A percentile compares a stretch with the other conserved stretches of the same genome.
phyloP scores from a whole-genome alignment of 2,113 vertebrate species.

The Ptilorrhoa leucosticta region DNA sequence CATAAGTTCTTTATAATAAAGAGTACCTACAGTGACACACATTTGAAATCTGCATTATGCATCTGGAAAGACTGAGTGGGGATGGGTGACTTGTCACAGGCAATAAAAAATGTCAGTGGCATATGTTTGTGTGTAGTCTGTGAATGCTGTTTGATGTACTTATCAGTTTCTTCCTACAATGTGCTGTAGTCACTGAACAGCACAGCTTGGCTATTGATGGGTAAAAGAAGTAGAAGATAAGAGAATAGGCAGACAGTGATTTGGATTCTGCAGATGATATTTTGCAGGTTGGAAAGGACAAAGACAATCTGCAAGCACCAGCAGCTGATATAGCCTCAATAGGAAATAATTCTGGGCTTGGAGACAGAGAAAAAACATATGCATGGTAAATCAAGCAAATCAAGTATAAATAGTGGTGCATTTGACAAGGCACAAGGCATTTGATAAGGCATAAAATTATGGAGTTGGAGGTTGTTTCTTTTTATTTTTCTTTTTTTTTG shows the following conservation, averaged over 20 bases:
- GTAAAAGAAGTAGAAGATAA: slow-evolving; percentile 47
- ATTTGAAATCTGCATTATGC: slow-evolving; percentile 32
- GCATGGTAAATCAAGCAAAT: slow-evolving; percentile 50
- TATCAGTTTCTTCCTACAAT: slow-evolving; percentile 58
- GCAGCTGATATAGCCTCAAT: slow-evolving; percentile 37
- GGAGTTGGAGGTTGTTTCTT: neutral
- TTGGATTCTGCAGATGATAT: slow-evolving; percentile 60
- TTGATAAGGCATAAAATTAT: neutral
- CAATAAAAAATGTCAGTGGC: slow-evolving; percentile 14
- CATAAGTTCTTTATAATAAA: neutral
- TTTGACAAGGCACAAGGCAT: too few species aligned
- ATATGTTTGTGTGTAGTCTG: slow-evolving; percentile 37
- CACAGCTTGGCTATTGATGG: slow-evolving; percentile 48
- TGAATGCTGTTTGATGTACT: slow-evolving; percentile 55
- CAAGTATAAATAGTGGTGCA: neutral
- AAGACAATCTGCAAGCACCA: slow-evolving; percentile 41
- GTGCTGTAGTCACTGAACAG: slow-evolving; percentile 16
- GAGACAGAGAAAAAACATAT: slow-evolving; percentile 7
- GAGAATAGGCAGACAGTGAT: slow-evolving; percentile 47
- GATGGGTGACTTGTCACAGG: slow-evolving; percentile 39
- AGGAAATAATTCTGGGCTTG: slow-evolving; percentile 52
- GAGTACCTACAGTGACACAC: neutral
- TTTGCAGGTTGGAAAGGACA: slow-evolving; percentile 63
- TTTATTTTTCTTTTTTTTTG: neutral
- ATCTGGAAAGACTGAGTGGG: neutral